A percentile compares a stretch with the other conserved stretches of the same genome.
phyloP scores from a whole-genome alignment of 2,888 invertebrate species.

The Drosophila merina region DNA sequence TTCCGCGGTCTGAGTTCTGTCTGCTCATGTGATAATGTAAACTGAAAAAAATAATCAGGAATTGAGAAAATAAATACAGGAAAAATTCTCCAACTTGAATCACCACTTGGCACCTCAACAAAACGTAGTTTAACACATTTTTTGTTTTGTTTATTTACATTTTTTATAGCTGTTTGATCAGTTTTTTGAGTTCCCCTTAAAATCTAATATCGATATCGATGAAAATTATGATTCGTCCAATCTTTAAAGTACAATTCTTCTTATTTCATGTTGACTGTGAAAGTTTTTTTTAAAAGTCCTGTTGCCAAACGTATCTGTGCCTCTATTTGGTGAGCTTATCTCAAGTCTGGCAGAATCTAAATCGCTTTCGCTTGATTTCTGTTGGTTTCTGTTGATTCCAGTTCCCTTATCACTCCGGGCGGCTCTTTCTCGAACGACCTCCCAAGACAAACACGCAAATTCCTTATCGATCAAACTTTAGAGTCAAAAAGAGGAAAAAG shows the following conservation, averaged over 20 bases:
- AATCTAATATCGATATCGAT: neutral
- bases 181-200: slow-evolving; percentile 5
- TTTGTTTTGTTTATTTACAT: slow-evolving; percentile 16
- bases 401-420: slow-evolving; percentile 32
- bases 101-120: slow-evolving; percentile 9
- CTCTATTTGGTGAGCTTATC: slow-evolving; percentile 23
- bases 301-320: slow-evolving; percentile 1
- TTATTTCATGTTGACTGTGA: neutral
- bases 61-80: slow-evolving; percentile 14
- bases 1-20: slow-evolving; percentile 25
- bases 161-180: slow-evolving; percentile 12
- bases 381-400: slow-evolving; percentile 26
- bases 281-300: neutral
- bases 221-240: too few species aligned
- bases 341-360: slow-evolving; percentile 35
- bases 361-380: slow-evolving; percentile 48
- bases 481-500: slow-evolving; percentile 32
- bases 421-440: slow-evolving; percentile 24
- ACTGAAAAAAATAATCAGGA: slow-evolving; percentile 9
- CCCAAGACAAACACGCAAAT: slow-evolving; percentile 60
- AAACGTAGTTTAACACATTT: slow-evolving; percentile 23
- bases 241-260: neutral
- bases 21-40: slow-evolving; percentile 43
- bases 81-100: slow-evolving; percentile 32
- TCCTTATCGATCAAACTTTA: slow-evolving; percentile 78